phyloP scores from a whole-genome alignment of 2,113 vertebrate genomes.

The Haplotaxodon microlepis region DNA sequence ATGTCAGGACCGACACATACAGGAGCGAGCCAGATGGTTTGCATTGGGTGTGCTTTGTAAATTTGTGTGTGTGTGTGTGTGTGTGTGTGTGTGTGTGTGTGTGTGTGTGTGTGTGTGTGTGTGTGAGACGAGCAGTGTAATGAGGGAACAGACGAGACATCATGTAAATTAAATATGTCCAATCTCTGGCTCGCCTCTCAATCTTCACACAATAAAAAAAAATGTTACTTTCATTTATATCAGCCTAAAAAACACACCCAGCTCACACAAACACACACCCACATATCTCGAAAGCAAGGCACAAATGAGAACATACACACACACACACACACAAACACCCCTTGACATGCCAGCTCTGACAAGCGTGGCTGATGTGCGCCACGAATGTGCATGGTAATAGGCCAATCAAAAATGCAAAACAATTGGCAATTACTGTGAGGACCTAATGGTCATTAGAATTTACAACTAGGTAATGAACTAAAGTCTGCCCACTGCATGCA shows the following conservation, averaged over 20 bases:
- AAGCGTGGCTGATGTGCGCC: slow-evolving; percentile 95
- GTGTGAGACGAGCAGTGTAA: slow-evolving; percentile 85
- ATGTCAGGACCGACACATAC: slow-evolving; percentile 45
- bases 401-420: slow-evolving; percentile 99
- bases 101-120: neutral
- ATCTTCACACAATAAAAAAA: slow-evolving; percentile 79
- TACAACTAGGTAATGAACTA: slow-evolving; percentile 99
- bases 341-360: slow-evolving; percentile 78
- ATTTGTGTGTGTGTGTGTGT: slow-evolving; percentile 27
- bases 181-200: slow-evolving; percentile 92
- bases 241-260: slow-evolving; percentile 54
- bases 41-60: slow-evolving; percentile 23
- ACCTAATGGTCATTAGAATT: slow-evolving; percentile 99
- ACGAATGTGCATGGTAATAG: slow-evolving; percentile 98
- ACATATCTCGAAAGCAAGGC: slow-evolving; percentile 7
- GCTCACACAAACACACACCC: slow-evolving; percentile 5
- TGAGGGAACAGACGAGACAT: slow-evolving; percentile 96
- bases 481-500: slow-evolving; percentile 99
- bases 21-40: slow-evolving; percentile 56
- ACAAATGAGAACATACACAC: slow-evolving; percentile 27
- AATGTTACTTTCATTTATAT: slow-evolving; percentile 91
- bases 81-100: neutral
- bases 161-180: slow-evolving; percentile 99
- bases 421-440: slow-evolving; percentile 99
- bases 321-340: slow-evolving; percentile 34